These are phyloP conservation scores for Silurus lanzhouensis DNA, from an alignment of 2,797 vertebrate genomes.

Conservation along the genomic window DNA sequence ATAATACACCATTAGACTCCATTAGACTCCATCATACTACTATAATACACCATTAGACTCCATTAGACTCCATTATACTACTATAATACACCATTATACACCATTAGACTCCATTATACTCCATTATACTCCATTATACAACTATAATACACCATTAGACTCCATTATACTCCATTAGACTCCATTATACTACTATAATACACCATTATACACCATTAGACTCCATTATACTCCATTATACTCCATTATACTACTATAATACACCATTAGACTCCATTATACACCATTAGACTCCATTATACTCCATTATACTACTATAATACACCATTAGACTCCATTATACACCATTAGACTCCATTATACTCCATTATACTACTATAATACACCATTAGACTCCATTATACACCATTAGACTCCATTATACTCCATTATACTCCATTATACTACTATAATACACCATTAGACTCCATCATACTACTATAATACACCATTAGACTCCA, in stretches of 20 bases:
- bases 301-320: too few relatives aligned
- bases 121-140: background rate
- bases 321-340: too few relatives aligned
- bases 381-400: too few relatives aligned
- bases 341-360: too few relatives aligned
- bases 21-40: too few relatives aligned
- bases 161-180: background rate
- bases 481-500: too few relatives aligned
- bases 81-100: background rate
- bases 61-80: background rate
- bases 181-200: background rate
- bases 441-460: background rate
- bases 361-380: background rate
- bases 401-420: too few relatives aligned
- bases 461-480: background rate
- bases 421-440: too few relatives aligned
- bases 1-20: too few relatives aligned
- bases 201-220: background rate
- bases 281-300: too few relatives aligned
- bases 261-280: background rate
- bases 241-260: background rate
- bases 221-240: background rate
- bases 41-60: background rate
- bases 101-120: too few relatives aligned
- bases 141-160: background rate